Base-by-base conservation (phyloP, 2,797 vertebrate genomes). In the Nasua narica region DNA sequence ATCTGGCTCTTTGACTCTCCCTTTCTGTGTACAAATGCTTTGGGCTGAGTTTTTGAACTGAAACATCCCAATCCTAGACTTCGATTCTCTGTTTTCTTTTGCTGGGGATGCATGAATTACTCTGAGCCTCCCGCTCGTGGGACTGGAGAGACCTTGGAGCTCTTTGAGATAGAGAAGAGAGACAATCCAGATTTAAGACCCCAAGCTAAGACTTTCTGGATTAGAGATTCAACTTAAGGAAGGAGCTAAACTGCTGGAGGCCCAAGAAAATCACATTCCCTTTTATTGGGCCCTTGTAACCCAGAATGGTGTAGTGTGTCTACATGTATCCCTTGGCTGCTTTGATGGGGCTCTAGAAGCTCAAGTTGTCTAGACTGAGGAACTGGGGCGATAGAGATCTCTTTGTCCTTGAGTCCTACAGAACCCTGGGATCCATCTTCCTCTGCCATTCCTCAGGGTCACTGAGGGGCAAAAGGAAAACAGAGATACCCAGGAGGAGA, bases 361-460 rank as follows among this genome's bases (percentile, higher is more conserved):
- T 62, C 46, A 94, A 84, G 83, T 60, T 78, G 12, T 92, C 69
- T 88, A 82, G 29, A 43, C 40, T n/a, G 54, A 94, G 40, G 27
- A 89, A 74, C 7, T 89, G 46, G 37, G 56, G 5, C 23, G 43
- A 60, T 78, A 23, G 60, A 88, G 65, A 74, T 90, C 60, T 83
- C 67, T 95, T 95, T 95, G 69, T 83, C 70, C 56, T 93, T 86
- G 85, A 95, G 37, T 43, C 58, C 74, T 90, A 35, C 2, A 70
- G 76, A 89, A 87, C 25, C 13, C 77, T 93, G 50, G 40, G 12
- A 69, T 87, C 25, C 48, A 78, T 87, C 72, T 96, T 67, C 27
- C 40, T 90, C 50, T 92, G 25, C 40, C 54, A 87, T 32, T 74
- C 74, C 72, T 79, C 70, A 94, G 56, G 23, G 15, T 94, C 52